Evolutionary conservation across 2,797 vertebrate species (phyloP).

Genomic region (Myripristis jacobus): DNA sequence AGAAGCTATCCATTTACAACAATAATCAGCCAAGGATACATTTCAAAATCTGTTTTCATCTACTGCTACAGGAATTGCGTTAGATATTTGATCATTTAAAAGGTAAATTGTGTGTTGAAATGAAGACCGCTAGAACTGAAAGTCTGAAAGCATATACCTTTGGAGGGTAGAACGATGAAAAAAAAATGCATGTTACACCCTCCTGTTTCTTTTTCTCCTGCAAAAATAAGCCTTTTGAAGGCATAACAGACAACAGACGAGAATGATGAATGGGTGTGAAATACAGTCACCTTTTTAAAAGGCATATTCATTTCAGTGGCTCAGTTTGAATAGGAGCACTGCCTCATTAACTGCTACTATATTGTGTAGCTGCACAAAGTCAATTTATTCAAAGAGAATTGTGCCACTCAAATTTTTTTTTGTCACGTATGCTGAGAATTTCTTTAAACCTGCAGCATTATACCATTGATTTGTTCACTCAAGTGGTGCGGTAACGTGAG

Average conservation of each 20-base stretch:
- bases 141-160: neutral
- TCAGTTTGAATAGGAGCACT: slow-evolving; percentile 24
- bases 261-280: neutral
- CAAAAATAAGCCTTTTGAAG: neutral
- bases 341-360: slow-evolving; percentile 22
- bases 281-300: slow-evolving; percentile 23
- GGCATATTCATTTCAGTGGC: slow-evolving; percentile 6
- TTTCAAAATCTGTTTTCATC: slow-evolving; percentile 18
- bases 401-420: slow-evolving; percentile 4
- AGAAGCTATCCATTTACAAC: slow-evolving; percentile 38
- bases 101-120: neutral
- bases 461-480: slow-evolving; percentile 41
- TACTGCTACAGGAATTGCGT: slow-evolving; percentile 1
- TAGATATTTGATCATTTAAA: neutral
- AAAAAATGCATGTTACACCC: neutral
- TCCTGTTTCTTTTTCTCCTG: neutral
- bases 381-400: slow-evolving; percentile 12
- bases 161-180: neutral
- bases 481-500: slow-evolving; percentile 48
- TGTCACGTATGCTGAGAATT: slow-evolving; percentile 31
- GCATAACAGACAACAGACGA: slow-evolving; percentile 2
- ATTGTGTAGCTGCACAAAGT: slow-evolving; percentile 30
- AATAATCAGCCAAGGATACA: slow-evolving; percentile 20
- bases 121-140: neutral
- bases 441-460: slow-evolving; percentile 36